phyloP scores from a whole-genome alignment of 2,888 invertebrate genomes.

The Cantharis rufa region DNA sequence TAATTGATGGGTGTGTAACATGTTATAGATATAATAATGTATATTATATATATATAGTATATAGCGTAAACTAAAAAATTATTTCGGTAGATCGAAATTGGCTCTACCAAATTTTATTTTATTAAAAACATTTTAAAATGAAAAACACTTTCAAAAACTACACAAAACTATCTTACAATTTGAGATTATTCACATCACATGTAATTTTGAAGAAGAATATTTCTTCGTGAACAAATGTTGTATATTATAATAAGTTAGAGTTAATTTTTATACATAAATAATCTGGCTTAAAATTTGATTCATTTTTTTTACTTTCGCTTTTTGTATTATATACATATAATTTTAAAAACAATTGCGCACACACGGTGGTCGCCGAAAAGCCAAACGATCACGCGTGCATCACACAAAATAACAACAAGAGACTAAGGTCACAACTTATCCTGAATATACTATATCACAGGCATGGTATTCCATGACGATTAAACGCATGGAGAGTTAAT shows the following conservation, averaged over 20 bases:
- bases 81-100: conserved; percentile 45
- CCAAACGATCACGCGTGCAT: conserved; percentile 38
- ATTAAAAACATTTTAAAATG: conserved; percentile 43
- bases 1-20: conserved; percentile 9
- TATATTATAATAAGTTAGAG: conserved; percentile 51
- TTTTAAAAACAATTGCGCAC: conserved; percentile 55
- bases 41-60: conserved; percentile 26
- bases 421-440: conserved; percentile 72
- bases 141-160: conserved; percentile 7
- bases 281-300: conserved; percentile 54
- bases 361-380: conserved; percentile 38
- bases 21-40: conserved; percentile 14
- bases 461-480: conserved; percentile 59
- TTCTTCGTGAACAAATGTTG: conserved; percentile 43
- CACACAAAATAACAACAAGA: conserved; percentile 60
- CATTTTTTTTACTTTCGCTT: conserved; percentile 43
- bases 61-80: conserved; percentile 44
- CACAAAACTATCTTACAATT: conserved; percentile 46
- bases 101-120: conserved; percentile 42
- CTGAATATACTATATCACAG: conserved; percentile 74
- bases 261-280: conserved; percentile 55
- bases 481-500: conserved; percentile 32
- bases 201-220: conserved; percentile 53
- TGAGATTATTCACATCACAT: conserved; percentile 58
- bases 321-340: conserved; percentile 57